phyloP scores from a whole-genome alignment of 2,113 vertebrate species.

The Hippocampus guttulatus region DNA sequence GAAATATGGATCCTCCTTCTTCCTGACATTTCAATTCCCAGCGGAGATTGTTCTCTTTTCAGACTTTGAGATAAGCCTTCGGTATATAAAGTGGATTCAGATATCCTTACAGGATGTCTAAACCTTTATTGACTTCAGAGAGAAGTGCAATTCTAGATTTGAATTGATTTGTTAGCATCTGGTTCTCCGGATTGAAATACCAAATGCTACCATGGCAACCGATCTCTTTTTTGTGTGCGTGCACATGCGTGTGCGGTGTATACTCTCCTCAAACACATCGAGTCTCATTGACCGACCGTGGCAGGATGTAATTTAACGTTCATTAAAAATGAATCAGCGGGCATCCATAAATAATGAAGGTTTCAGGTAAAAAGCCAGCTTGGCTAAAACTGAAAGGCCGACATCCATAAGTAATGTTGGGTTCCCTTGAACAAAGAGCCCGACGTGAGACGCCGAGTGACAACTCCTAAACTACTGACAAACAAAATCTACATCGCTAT shows the following conservation, averaged over 20 bases:
- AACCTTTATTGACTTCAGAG: slow-evolving; percentile 45
- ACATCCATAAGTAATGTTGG: slow-evolving; percentile 61
- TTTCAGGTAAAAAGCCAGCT: slow-evolving; percentile 55
- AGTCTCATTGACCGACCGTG: slow-evolving; percentile 39
- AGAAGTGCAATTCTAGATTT: slow-evolving; percentile 51
- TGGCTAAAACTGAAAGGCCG: slow-evolving; percentile 54
- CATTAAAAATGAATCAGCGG: slow-evolving; percentile 56
- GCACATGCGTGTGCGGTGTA: slow-evolving; percentile 17
- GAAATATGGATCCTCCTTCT: slow-evolving; percentile 2
- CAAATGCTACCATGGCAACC: slow-evolving; percentile 28
- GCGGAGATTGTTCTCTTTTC: slow-evolving; percentile 28
- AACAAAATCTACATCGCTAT: slow-evolving; percentile 70
- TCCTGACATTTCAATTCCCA: slow-evolving; percentile 27
- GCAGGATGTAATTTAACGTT: slow-evolving; percentile 61
- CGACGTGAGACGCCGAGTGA: slow-evolving; percentile 48
- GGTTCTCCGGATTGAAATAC: slow-evolving; percentile 41
- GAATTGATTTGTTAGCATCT: slow-evolving; percentile 52
- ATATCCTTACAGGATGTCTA: slow-evolving; percentile 31
- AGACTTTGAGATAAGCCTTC: slow-evolving; percentile 18
- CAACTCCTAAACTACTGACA: slow-evolving; percentile 69
- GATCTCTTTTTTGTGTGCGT: slow-evolving; percentile 14
- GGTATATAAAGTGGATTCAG: slow-evolving; percentile 2
- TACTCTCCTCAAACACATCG: slow-evolving; percentile 42
- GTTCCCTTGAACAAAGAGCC: slow-evolving; percentile 39
- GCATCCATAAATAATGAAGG: slow-evolving; percentile 67